phyloP scores from a whole-genome alignment of 2,888 invertebrate genomes.

The Heteromurus nitidus region DNA sequence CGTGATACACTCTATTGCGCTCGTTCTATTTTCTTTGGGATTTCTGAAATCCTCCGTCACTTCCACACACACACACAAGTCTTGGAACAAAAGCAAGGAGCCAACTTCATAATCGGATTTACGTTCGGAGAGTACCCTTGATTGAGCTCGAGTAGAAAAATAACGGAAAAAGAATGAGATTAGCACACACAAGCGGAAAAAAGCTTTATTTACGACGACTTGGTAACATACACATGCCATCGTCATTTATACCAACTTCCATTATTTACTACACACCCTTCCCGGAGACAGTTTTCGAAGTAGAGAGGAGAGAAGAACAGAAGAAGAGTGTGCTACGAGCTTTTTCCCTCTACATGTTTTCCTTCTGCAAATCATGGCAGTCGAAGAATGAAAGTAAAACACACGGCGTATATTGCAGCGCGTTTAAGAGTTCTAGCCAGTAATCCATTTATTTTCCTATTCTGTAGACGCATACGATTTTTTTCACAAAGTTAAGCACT shows the following conservation, averaged over 20 bases:
- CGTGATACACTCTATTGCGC: background rate
- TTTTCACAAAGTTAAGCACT: constrained; percentile 58
- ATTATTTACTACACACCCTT: constrained; percentile 33
- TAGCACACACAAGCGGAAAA: constrained; percentile 60
- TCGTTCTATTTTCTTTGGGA: background rate
- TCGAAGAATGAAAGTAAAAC: background rate
- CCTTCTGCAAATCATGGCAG: background rate
- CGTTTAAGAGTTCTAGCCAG: constrained; percentile 21
- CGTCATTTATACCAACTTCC: constrained; percentile 60
- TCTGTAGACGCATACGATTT: constrained; percentile 40
- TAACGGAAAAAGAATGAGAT: constrained; percentile 60
- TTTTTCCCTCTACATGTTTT: too few species aligned
- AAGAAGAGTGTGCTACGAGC: too few species aligned
- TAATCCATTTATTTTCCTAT: constrained; percentile 57
- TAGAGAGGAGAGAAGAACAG: background rate
- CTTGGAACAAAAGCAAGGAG: constrained; percentile 47
- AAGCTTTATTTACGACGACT: constrained; percentile 59
- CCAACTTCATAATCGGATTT: constrained; percentile 59
- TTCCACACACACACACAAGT: background rate
- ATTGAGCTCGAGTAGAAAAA: constrained; percentile 59
- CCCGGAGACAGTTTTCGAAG: background rate
- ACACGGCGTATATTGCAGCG: background rate
- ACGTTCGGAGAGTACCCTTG: constrained; percentile 55
- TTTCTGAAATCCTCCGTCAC: constrained; percentile 7
- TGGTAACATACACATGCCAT: constrained; percentile 56